Evolutionary conservation across 2,797 vertebrate genomes (phyloP), one percentile per base, ranked within the genome.

Genomic region (Semaprochilodus insignis): DNA sequence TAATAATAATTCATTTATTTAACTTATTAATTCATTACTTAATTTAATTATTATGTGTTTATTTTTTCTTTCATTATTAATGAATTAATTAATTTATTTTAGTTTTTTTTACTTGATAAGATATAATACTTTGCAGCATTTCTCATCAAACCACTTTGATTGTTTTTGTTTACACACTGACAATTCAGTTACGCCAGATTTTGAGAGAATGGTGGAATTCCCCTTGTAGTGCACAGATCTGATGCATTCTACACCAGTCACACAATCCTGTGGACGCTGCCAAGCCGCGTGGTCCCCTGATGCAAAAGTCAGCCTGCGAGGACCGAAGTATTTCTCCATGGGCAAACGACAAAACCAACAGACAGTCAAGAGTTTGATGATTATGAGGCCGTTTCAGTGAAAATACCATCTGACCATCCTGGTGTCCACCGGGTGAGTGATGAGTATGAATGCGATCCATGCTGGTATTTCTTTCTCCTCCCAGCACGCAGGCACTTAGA

Each of bases 321-420:
- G 54, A 60, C 17, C 60, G 15, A 31, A 21, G 63, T 71, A 62
- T 67, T 78, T 81, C 78, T 77, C 63, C 25, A 44, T 54, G 34
- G n/a, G 74, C 19, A 34, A 63, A 11, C 59, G 27, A 36, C 57
- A 25, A 44, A 31, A 81, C 0, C 19, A 15, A 7, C 31, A 66
- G 63, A 25, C 0, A 73, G n/a, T 34, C 27, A 15, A 8, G 19
- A 66, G 63, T 27, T 23, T 31, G 34, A 78, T 40, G 57, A 7
- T 17, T 34, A 77, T 21, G 70, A 14, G 51, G 60, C 62, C 23
- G 74, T 71, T 84, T 84, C 63, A 81, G 21, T 31, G 52, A 81
- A 85, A 76, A 80, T 36, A 79, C 65, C 34, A 74, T 65, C 21
- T 19, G 17, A n/a, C 69, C 52, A 80, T 78, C 70, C 72, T 6